phyloP scores from a whole-genome alignment of 2,888 invertebrate genomes.

The Drosophila tanythrix region DNA sequence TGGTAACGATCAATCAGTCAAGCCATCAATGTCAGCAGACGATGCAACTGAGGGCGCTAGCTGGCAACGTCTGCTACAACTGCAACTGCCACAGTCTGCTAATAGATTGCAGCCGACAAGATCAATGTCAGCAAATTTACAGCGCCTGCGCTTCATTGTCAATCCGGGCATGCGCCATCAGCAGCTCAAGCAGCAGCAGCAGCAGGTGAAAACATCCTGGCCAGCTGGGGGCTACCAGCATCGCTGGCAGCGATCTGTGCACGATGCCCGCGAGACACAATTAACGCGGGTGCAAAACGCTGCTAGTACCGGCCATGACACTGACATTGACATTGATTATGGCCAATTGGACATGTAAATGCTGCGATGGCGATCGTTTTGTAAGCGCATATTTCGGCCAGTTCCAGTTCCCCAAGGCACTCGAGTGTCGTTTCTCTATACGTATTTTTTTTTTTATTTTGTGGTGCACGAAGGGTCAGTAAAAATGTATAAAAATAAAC shows the following conservation, averaged over 20 bases:
- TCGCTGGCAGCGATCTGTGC: constrained; percentile 43
- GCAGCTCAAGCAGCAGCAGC: constrained; percentile 24
- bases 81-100: constrained; percentile 53
- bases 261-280: constrained; percentile 71
- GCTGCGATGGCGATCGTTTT: constrained; percentile 41
- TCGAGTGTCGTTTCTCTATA: constrained; percentile 23
- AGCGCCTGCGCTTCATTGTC: constrained; percentile 53
- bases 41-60: constrained; percentile 35
- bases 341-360: constrained; percentile 69
- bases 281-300: constrained; percentile 62
- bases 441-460: not conserved
- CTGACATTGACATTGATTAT: constrained; percentile 64
- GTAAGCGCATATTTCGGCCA: constrained; percentile 24
- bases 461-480: constrained; percentile 37
- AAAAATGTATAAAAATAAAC: constrained; percentile 48
- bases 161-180: constrained; percentile 63
- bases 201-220: constrained; percentile 70
- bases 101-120: constrained; percentile 82
- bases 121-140: constrained; percentile 79
- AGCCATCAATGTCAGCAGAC: constrained; percentile 76
- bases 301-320: constrained; percentile 37
- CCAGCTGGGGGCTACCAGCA: constrained; percentile 32
- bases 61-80: constrained; percentile 13
- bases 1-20: constrained; percentile 83
- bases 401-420: constrained; percentile 35